These are phyloP conservation scores for Hozukius guyotensis DNA, from an alignment of 2,797 vertebrate genomes.

Conservation along the genomic window DNA sequence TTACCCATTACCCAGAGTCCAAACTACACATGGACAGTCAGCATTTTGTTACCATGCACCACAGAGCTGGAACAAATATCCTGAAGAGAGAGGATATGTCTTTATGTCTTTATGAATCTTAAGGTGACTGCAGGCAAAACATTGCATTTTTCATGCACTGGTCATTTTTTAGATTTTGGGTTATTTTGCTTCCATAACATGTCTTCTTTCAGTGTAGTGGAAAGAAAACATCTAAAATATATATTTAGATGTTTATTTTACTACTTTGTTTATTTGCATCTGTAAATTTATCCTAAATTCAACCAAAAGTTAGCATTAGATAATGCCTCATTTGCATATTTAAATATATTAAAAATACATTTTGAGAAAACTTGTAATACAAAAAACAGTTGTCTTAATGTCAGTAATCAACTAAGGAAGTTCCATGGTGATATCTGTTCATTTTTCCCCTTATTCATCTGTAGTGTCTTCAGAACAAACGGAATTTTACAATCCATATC, in stretches of 20 bases:
- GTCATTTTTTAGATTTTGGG: not conserved
- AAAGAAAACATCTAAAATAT: not conserved
- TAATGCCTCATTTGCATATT: not conserved
- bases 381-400: not conserved
- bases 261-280: not conserved
- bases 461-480: no score
- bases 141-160: not conserved
- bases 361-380: not conserved
- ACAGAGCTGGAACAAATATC: not conserved
- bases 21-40: constrained; percentile 5
- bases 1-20: constrained; percentile 13
- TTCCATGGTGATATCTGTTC: no score
- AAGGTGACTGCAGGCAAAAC: not conserved
- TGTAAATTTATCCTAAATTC: not conserved
- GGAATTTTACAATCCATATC: no score
- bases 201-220: not conserved
- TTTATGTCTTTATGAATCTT: not conserved
- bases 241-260: not conserved
- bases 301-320: not conserved
- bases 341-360: not conserved
- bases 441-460: no score
- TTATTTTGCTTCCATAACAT: not conserved
- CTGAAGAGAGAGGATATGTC: not conserved
- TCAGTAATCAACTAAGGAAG: no score
- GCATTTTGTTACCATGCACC: not conserved